Base-by-base conservation (phyloP, 1,140 invertebrate genomes). In the Nasonia vitripennis region DNA sequence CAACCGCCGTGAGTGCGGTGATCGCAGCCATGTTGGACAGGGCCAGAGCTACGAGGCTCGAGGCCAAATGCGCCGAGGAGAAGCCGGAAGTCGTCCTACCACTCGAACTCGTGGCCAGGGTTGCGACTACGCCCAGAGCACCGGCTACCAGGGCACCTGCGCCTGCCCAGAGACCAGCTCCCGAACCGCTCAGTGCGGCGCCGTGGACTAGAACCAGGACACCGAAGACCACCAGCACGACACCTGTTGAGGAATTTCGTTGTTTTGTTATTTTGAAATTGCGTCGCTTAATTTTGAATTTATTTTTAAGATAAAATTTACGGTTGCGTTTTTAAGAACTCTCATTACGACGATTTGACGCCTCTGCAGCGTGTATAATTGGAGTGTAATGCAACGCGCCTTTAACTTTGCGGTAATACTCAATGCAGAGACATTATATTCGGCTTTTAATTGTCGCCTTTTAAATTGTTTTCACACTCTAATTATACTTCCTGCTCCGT, bases 101-200 rank as follows among this genome's bases (percentile, higher is more conserved):
- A 37, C 87, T 87, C 10, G 68, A 70, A 1, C 62, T 78, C 5
- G 90, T 89, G 5, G 92, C 90, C 20, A 93, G 88, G 0, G 92
- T 91, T 1, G 92, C 91, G 4, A 93, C 91, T 9, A 93, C 91
- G 17, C 92, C 92, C 7, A 93, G 81, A 0, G 91, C 91, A 23
- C 92, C 94, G 0, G 93, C 91, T 0, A 92, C 90, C 10, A 93
- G 87, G 3, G 94, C 93, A n/a, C 92, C 92, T 6, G 92, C 91
- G 10, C 94, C 94, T 34, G 93, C 93, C 94, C 94, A 94, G 2
- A 94, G 86, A 51, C 94, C 94, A 17, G 92, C 93, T 12, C 94
- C 94, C 3, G 93, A 92, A 45, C 90, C 89, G 27, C 93, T 92
- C 70, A 94, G 87, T 0, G 93, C 91, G 0, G 93, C 91, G 1